Conservation (phyloP, 2,888 invertebrate species). For the Spisula subtruncata region DNA sequence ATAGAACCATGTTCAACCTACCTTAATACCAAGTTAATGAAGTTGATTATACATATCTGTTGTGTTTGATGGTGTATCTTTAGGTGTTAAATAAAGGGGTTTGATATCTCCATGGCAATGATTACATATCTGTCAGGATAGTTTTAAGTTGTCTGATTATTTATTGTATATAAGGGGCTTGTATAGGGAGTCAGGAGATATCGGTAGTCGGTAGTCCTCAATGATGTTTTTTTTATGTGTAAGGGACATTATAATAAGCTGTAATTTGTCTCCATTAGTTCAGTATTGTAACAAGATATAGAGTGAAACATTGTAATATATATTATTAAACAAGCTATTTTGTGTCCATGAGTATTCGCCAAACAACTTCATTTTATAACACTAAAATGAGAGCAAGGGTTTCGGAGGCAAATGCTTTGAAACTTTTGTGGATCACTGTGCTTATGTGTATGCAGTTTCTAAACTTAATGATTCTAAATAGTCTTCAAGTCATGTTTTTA, state of each 20-base stretch:
- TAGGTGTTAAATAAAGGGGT: not conserved
- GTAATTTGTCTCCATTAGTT: not conserved
- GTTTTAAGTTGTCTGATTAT: no score
- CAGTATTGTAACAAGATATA: no score
- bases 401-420: no score
- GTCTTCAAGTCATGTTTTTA: no score
- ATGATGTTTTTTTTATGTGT: not conserved
- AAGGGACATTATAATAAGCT: not conserved
- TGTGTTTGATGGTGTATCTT: not conserved
- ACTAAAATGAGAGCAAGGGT: no score
- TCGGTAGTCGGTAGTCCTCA: not conserved
- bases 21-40: not conserved
- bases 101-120: not conserved
- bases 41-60: not conserved
- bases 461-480: no score
- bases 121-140: not conserved
- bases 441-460: no score
- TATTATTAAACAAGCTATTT: no score
- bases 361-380: no score
- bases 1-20: not conserved
- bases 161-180: not conserved
- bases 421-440: no score
- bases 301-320: no score
- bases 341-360: no score
- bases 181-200: not conserved